Conservation (phyloP, 2,888 invertebrate species). For the Coelogynopora nodosa region DNA sequence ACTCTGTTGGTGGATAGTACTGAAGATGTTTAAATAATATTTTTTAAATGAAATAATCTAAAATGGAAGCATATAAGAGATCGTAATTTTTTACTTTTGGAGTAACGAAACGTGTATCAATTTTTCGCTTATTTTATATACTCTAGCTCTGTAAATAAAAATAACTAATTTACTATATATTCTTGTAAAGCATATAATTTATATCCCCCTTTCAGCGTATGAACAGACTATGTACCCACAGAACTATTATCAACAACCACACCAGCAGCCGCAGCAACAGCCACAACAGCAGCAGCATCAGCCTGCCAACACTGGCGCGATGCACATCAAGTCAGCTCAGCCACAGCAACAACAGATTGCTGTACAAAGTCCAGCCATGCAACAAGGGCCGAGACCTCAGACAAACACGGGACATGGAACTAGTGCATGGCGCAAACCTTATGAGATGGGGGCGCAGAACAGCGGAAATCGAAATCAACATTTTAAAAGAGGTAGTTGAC, state of each 20-base stretch:
- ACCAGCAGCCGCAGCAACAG: neutral
- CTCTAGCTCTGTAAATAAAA: no score
- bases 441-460: neutral
- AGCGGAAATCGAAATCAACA: neutral
- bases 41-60: no score
- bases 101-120: no score
- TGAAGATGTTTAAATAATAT: no score
- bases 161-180: no score
- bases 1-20: no score
- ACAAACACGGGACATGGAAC: neutral
- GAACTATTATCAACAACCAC: neutral
- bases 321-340: constrained; percentile 2
- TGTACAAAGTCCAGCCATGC: neutral
- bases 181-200: no score
- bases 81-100: no score
- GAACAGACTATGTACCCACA: constrained; percentile 7
- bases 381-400: neutral
- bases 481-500: neutral
- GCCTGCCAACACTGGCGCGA: neutral
- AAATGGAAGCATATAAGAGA: no score
- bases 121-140: no score
- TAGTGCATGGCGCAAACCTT: neutral
- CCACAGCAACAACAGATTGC: neutral
- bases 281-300: constrained; percentile 1
- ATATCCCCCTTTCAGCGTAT: neutral